Evolutionary conservation across 2,113 vertebrate species (phyloP).

Genomic region (Onychostruthus taczanowskii): DNA sequence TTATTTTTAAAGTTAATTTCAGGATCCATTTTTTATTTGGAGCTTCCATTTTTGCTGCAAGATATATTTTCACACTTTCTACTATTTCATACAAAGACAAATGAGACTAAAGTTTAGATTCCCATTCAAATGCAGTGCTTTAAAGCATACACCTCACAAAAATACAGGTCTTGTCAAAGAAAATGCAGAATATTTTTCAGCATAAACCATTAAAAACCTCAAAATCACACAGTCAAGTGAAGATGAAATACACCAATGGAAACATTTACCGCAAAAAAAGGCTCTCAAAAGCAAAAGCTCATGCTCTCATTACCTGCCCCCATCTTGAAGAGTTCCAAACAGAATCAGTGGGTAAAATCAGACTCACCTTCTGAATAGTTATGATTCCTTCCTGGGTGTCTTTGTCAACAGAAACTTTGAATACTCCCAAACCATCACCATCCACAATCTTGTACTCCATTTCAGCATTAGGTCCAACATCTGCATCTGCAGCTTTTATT

Average conservation of each 20-base stretch:
- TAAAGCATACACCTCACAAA: background rate
- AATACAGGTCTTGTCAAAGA: background rate
- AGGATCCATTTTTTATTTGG: background rate
- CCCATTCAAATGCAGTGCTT: background rate
- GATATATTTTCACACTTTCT: background rate
- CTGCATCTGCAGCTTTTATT: conserved; percentile 90
- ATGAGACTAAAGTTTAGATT: background rate
- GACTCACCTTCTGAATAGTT: conserved; percentile 85
- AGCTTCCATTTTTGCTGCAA: background rate
- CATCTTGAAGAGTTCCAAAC: background rate
- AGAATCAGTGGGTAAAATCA: background rate
- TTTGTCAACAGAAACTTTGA: conserved; percentile 91
- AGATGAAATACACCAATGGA: background rate
- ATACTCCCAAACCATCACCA: conserved; percentile 84
- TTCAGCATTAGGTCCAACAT: conserved; percentile 89
- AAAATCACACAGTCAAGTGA: background rate
- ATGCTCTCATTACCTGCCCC: background rate
- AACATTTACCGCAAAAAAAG: background rate
- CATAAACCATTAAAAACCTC: background rate
- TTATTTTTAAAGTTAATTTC: background rate
- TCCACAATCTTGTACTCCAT: conserved; percentile 96
- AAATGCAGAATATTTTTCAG: background rate
- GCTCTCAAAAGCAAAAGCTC: background rate
- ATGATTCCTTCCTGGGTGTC: conserved; percentile 92
- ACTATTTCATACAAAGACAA: background rate